Evolutionary conservation across 92 coral and sea anemone species (phyloP), one percentile per base, ranked within the genome.

Genomic region (Umimayanthus chanpuru): DNA sequence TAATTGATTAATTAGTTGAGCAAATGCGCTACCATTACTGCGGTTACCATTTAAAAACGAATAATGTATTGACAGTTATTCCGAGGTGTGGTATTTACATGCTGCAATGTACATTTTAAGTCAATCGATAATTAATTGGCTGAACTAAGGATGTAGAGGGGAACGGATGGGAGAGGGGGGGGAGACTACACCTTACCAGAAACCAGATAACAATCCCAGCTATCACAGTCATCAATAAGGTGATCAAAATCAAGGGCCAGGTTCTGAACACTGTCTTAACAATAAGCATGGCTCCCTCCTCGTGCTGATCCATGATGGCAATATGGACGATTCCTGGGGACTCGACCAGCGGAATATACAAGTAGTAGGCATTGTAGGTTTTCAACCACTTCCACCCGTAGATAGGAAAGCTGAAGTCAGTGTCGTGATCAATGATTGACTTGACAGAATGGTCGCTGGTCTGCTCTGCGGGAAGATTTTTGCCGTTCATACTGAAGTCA

Each of bases 341-440:
- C 36, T 95, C 95, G 4, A 95, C 91, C 61, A 94, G 79, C 10
- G 96, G 96, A 14, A 94, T 94, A 39, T 90, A 94, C 29, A 91
- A 84, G 75, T 92, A 92, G 39, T 89, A 65, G 3, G 81, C 87
- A n/a, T 89, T 81, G 76, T 94, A 95, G 1, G 74, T 50, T 23
- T 92, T 86, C 66, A 92, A 93, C 89, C 95, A 94, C 70, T 91
- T 89, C 92, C 92, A 95, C 0, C 98, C 98, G 79, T 94, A 94
- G 25, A 95, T 90, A 0, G 98, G 98, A 80, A 95, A 95, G 64
- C 96, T 83, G 65, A 83, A 83, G 12, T 68, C 87, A 3, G 87
- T 83, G 36, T 83, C 87, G 25, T 83, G 67, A 6, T 88, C 94
- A 25, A 94, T 92, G 80, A 92, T 26, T 7, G 64, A 29, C 68